A percentile compares a stretch with the other conserved stretches of the same genome.
Conservation (phyloP, 2,888 invertebrate genomes). For the Caenorhabditis drosophilae region DNA sequence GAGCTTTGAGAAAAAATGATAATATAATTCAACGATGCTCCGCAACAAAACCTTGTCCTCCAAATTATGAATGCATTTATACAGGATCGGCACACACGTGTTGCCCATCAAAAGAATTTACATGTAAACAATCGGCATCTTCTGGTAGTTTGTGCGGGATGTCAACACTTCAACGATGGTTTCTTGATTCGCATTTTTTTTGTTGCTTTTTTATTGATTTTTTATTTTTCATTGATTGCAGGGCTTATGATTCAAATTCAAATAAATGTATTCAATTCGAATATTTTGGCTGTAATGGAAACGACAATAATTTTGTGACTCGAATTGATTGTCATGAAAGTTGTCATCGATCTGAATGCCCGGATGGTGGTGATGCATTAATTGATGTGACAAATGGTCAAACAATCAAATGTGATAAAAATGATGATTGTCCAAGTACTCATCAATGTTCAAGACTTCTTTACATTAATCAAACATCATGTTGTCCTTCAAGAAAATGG, state of each 20-base stretch:
- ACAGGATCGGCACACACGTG: slow-evolving; percentile 55
- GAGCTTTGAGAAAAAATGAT: slow-evolving; percentile 44
- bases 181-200: too few relatives aligned
- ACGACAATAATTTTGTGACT: slow-evolving; percentile 58
- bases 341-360: slow-evolving; percentile 48
- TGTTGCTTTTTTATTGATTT: not conserved
- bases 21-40: slow-evolving; percentile 52
- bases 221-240: too few relatives aligned
- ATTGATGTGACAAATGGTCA: slow-evolving; percentile 37
- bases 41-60: slow-evolving; percentile 43
- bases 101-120: slow-evolving; percentile 52
- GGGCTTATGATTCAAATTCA: slow-evolving; percentile 45
- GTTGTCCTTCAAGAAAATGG: slow-evolving; percentile 53
- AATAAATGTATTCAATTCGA: slow-evolving; percentile 53
- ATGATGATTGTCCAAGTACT: slow-evolving; percentile 43
- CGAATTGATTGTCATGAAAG: slow-evolving; percentile 51
- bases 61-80: slow-evolving; percentile 58
- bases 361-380: slow-evolving; percentile 49
- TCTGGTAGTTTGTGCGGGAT: slow-evolving; percentile 33
- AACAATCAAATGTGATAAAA: slow-evolving; percentile 32
- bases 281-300: slow-evolving; percentile 60
- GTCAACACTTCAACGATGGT: slow-evolving; percentile 85
- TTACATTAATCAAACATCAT: slow-evolving; percentile 23
- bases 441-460: slow-evolving; percentile 44
- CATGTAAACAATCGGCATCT: slow-evolving; percentile 28